phyloP scores from a whole-genome alignment of 2,113 vertebrate species.

The Otis tarda region DNA sequence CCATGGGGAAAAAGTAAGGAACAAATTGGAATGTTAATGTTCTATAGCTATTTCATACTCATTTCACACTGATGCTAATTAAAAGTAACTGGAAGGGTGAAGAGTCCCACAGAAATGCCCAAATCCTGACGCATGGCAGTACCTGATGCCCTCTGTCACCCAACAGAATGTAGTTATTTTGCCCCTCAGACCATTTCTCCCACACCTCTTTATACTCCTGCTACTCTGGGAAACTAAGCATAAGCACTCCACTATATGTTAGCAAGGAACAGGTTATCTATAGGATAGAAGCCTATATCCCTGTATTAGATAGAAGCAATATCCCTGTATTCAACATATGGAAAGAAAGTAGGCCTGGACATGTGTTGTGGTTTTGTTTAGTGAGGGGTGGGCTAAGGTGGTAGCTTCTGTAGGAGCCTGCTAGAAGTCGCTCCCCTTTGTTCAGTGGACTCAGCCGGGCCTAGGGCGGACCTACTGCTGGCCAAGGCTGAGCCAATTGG shows the following conservation, averaged over 20 bases:
- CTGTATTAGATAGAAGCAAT: not conserved
- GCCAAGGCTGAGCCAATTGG: no score
- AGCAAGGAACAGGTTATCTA: not conserved
- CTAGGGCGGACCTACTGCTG: no score
- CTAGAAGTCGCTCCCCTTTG: no score
- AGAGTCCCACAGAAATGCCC: not conserved
- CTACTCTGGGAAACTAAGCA: not conserved
- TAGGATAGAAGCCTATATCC: not conserved
- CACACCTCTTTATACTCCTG: not conserved
- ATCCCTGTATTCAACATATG: not conserved
- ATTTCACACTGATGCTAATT: not conserved
- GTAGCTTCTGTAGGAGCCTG: no score
- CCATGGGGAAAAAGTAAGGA: not conserved
- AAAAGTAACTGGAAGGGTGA: not conserved
- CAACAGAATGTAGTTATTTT: not conserved
- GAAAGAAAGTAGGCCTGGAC: not conserved
- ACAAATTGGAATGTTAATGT: not conserved
- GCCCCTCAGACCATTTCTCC: not conserved
- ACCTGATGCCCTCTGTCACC: not conserved
- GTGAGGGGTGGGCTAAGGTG: no score
- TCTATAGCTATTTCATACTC: not conserved
- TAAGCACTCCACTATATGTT: rapidly evolving
- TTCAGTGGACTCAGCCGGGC: no score
- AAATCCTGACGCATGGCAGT: not conserved
- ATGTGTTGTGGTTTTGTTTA: no score